A percentile compares a stretch with the other conserved stretches of the same genome.
Evolutionary conservation across 2,797 vertebrate genomes (phyloP).

Genomic region (Hylomyscus alleni): DNA sequence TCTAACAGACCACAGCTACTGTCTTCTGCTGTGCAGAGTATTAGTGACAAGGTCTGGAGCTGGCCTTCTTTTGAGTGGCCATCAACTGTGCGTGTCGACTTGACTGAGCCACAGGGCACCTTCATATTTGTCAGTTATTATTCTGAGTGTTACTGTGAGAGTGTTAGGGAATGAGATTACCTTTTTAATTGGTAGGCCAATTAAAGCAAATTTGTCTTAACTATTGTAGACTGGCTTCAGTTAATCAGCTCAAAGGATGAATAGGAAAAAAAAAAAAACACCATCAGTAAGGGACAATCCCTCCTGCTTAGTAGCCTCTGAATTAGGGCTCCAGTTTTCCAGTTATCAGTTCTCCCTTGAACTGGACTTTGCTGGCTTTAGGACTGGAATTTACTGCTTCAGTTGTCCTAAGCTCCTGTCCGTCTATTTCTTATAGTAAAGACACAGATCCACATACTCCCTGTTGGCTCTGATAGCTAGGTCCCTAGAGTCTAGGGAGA

Average conservation of each 20-base stretch:
- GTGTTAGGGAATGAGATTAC: background rate
- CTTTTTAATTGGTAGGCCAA: constrained; percentile 9
- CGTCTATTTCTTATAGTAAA: background rate
- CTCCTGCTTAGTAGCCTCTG: background rate
- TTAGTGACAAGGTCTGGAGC: background rate
- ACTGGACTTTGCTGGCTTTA: background rate
- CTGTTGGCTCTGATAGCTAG: background rate
- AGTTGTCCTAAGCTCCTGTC: background rate
- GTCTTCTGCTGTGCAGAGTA: background rate
- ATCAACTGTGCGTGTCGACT: background rate
- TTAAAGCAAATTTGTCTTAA: background rate
- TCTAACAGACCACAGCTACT: background rate
- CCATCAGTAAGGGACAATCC: background rate
- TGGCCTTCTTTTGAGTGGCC: background rate
- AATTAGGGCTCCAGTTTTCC: background rate
- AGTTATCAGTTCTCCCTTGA: background rate
- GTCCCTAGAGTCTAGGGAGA: background rate
- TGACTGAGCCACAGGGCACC: background rate
- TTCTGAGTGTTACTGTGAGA: background rate
- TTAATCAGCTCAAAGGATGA: background rate
- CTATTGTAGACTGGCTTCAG: background rate
- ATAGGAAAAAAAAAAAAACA: background rate
- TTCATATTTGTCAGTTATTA: background rate
- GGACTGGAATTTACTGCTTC: background rate
- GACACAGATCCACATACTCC: background rate